A percentile compares a stretch with the other conserved stretches of the same genome.
Conservation (phyloP, 1,140 invertebrate genomes). For the Caenorhabditis tropicalis region DNA sequence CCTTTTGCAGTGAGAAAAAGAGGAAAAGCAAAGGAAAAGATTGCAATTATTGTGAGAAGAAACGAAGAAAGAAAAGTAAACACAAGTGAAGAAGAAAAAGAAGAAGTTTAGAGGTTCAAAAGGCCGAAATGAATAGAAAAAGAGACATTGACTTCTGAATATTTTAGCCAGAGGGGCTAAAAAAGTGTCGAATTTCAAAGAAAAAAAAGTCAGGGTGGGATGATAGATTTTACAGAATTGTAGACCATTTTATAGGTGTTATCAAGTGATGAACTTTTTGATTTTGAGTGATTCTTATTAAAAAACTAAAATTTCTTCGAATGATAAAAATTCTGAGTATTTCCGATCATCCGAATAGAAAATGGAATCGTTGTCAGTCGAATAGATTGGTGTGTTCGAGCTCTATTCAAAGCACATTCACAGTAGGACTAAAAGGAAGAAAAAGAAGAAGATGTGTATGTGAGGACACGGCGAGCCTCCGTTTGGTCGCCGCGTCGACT, state of each 20-base stretch:
- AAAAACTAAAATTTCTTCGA: too few species aligned
- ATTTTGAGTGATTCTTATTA: too few species aligned
- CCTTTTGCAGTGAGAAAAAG: not conserved
- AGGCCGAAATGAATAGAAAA: not conserved
- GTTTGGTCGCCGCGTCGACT: not conserved
- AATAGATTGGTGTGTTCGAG: not conserved
- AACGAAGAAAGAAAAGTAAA: not conserved
- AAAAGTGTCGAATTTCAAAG: constrained; percentile 16
- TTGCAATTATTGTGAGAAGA: not conserved
- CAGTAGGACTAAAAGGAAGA: not conserved
- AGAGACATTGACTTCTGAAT: not conserved
- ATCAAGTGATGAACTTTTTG: too few species aligned
- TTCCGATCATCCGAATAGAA: not conserved
- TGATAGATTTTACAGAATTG: not conserved
- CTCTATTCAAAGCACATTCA: not conserved
- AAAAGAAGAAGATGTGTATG: not conserved
- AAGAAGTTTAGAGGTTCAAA: not conserved
- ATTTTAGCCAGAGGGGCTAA: not conserved
- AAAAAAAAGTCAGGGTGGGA: not conserved
- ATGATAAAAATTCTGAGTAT: too few species aligned
- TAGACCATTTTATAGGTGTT: too few species aligned
- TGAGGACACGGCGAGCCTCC: not conserved
- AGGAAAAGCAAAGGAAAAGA: not conserved
- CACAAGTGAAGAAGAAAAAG: not conserved
- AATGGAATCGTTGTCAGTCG: not conserved